These are phyloP conservation scores for Crocodylus rhombifer DNA, from an alignment of 2,797 vertebrate genomes.

Conservation along the genomic window DNA sequence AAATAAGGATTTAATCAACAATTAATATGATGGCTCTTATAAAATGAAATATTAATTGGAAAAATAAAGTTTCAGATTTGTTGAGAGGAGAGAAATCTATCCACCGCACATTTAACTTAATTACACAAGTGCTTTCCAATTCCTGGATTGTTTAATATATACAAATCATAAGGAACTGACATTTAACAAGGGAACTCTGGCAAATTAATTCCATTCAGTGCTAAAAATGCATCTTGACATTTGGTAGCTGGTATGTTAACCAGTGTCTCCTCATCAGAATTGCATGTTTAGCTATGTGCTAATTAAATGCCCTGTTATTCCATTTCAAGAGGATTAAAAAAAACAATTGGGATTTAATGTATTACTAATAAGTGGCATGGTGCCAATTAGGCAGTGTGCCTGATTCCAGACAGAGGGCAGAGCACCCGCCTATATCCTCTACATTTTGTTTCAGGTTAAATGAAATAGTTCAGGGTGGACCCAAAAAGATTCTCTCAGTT, in stretches of 20 bases:
- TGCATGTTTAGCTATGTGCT: conserved; percentile 1
- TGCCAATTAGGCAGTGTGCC: neutral
- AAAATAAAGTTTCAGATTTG: conserved; percentile 66
- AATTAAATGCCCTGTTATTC: conserved; percentile 44
- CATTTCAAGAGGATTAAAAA: conserved; percentile 11
- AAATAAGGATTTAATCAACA: conserved; percentile 76
- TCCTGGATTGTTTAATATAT: conserved; percentile 68
- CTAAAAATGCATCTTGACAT: conserved; percentile 69
- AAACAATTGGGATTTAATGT: conserved; percentile 31
- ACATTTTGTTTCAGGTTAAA: neutral
- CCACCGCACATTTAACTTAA: conserved; percentile 40
- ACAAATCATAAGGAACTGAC: conserved; percentile 59
- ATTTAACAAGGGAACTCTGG: conserved; percentile 67
- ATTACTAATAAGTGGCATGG: neutral
- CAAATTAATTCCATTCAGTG: conserved; percentile 66
- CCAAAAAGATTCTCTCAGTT: neutral
- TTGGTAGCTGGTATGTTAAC: conserved; percentile 28
- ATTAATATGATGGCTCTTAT: conserved; percentile 60
- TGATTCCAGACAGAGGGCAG: neutral
- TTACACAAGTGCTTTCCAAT: conserved; percentile 65
- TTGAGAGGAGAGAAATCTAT: conserved; percentile 49
- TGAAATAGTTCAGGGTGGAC: neutral
- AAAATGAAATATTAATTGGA: conserved; percentile 73
- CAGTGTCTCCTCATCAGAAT: conserved; percentile 21
- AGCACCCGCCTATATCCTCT: neutral